Evolutionary conservation across 2,113 vertebrate species (phyloP), one percentile per base, ranked within the genome.

Genomic region (Nibea coibor): DNA sequence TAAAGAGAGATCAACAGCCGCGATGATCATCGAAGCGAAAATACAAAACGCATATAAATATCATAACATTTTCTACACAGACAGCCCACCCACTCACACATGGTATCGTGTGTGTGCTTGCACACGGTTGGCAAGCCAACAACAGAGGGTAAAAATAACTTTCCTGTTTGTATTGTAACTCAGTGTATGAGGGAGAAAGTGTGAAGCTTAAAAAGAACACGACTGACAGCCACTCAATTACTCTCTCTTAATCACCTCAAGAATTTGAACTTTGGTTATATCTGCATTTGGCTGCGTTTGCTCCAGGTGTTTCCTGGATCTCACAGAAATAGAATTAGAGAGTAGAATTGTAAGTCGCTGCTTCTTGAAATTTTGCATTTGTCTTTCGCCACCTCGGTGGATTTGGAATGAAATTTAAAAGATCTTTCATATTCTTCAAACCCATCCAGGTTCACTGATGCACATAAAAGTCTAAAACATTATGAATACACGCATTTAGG

Each of bases 31-130:
- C 47, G 31, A 28, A 24, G 10, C 31, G 42, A 65, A 74, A 58
- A 80, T 20, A 70, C 26, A 65, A 67, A 67, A 48, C 50, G 67
- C 48, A 28, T 54, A 76, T 62, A 72, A 56, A 76, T 62, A 72
- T 10, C 65, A 45, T 4, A 48, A 50, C 35, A 53, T 54, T 47
- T 63, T 54, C 56, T 26, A 58, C 16, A 57, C 12, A 31, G 31
- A 58, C 28, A 50, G 24, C 26, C 78, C 72, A 50, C 83, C 67
- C 62, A 72, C 78, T 67, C 72, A 68, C 59, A 75, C 48, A 65
- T 81, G 69, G 64, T 22, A 9, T 57, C 22, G 76, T 72, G 0
- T 58, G 51, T 26, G 61, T 39, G 67, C 19, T 16, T 64, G 14
- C 20, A 62, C 22, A 54, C 10, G 28, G 54, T 26, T 28, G 24